Evolutionary conservation across 2,113 vertebrate genomes (phyloP).

Genomic region (Actenoides lindsayi): DNA sequence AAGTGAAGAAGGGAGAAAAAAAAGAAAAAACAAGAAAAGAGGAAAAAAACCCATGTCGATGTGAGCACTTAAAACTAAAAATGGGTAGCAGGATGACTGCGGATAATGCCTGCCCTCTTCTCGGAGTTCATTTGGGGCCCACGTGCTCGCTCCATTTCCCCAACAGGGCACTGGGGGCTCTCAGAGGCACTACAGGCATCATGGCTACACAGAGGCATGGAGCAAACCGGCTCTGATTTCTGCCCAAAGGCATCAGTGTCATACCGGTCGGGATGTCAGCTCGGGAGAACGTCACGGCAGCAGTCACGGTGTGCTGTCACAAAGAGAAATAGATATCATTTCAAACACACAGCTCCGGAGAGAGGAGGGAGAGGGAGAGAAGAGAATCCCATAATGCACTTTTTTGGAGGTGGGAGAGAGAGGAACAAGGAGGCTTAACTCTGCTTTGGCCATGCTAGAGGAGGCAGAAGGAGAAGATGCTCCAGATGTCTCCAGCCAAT

Average conservation of each 20-base stretch:
- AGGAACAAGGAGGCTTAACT: slow-evolving; percentile 2
- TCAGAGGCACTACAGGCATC: not conserved
- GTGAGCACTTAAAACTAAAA: not conserved
- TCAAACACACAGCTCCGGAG: slow-evolving; percentile 73
- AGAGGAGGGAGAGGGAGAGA: slow-evolving; percentile 23
- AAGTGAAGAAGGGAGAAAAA: not conserved
- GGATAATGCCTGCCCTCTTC: not conserved
- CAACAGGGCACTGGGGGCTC: slow-evolving; percentile 63
- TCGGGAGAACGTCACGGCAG: slow-evolving; percentile 79
- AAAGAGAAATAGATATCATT: slow-evolving; percentile 93
- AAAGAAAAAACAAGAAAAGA: not conserved
- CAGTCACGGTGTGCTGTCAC: slow-evolving; percentile 84
- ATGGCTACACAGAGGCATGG: not conserved
- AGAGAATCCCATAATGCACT: slow-evolving; percentile 55
- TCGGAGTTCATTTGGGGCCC: slow-evolving; percentile 74
- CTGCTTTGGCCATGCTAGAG: not conserved
- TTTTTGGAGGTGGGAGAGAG: not conserved
- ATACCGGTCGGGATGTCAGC: slow-evolving; percentile 82
- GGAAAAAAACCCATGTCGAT: not conserved
- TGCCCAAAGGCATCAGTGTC: slow-evolving; percentile 89
- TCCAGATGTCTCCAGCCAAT: not conserved
- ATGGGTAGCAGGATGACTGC: not conserved
- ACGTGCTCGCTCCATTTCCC: slow-evolving; percentile 40
- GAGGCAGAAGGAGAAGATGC: not conserved
- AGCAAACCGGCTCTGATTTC: slow-evolving; percentile 90